phyloP scores from a whole-genome alignment of 2,888 invertebrate genomes.

The Tiliacea aurago region DNA sequence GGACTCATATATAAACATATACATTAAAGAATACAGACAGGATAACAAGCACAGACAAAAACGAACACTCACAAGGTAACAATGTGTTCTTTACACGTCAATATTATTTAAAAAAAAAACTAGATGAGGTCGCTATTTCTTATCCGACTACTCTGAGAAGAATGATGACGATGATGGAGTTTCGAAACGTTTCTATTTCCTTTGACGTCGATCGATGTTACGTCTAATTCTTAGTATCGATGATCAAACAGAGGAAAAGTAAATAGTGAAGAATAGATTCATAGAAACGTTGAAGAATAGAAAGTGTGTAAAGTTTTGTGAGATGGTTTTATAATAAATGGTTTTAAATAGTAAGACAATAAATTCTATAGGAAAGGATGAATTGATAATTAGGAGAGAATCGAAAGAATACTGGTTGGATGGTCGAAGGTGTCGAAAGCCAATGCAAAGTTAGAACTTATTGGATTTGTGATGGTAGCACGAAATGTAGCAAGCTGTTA shows the following conservation, averaged over 20 bases:
- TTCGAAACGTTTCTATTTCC: conserved; percentile 10
- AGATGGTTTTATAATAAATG: conserved; percentile 35
- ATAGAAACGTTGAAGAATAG: conserved; percentile 53
- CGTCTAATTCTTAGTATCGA: conserved; percentile 39
- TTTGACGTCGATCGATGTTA: conserved; percentile 5
- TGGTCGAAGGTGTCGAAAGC: neutral
- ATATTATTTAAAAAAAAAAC: too few relatives aligned
- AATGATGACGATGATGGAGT: neutral
- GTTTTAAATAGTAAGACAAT: neutral
- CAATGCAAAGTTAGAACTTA: neutral
- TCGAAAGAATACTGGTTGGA: neutral
- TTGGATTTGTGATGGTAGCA: neutral
- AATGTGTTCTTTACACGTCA: too few relatives aligned
- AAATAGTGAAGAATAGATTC: conserved; percentile 40
- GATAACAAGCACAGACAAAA: too few relatives aligned
- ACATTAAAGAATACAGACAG: too few relatives aligned
- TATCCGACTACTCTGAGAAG: too few relatives aligned
- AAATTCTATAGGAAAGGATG: neutral
- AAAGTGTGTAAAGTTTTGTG: conserved; percentile 40
- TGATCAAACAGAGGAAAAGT: conserved; percentile 43
- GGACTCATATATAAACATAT: too few relatives aligned
- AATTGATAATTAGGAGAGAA: neutral
- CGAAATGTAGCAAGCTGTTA: neutral
- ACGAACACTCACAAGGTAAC: too few relatives aligned
- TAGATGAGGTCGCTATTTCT: too few relatives aligned